Percentiles rank a stretch among this genome's conserved stretches.
Evolutionary conservation across 2,113 vertebrate genomes (phyloP).

Genomic region (Romanogobio albipinnatus): DNA sequence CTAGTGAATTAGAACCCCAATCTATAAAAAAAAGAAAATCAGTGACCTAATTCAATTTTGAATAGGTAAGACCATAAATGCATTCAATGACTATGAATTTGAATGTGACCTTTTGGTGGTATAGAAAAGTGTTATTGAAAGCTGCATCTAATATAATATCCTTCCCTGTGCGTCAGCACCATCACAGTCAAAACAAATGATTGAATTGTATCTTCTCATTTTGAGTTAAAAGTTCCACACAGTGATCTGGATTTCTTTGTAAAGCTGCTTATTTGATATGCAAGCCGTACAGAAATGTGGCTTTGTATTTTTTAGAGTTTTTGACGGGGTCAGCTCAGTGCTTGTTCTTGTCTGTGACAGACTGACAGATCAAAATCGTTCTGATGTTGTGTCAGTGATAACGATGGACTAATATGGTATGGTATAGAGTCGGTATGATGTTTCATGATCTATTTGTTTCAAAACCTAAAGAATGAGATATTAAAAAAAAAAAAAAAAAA

Average conservation of each 20-base stretch:
- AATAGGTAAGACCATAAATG: background rate
- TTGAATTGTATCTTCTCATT: background rate
- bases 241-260: background rate
- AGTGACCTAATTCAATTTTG: background rate
- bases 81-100: constrained; percentile 2
- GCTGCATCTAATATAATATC: background rate
- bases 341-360: constrained; percentile 10
- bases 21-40: background rate
- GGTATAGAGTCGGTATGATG: too few species aligned
- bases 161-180: background rate
- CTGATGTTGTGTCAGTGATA: background rate
- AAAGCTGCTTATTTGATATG: background rate
- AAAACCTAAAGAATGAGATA: background rate
- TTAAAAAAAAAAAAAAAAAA: too few species aligned
- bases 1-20: background rate
- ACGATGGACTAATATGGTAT: background rate
- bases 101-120: background rate
- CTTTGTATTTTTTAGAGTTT: constrained; percentile 7
- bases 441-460: background rate
- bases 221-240: background rate
- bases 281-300: background rate
- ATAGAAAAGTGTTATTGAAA: background rate
- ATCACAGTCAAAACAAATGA: background rate
- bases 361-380: background rate
- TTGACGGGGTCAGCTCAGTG: background rate